Evolutionary conservation across 2,888 invertebrate species (phyloP).

Genomic region (Spialia ferax): DNA sequence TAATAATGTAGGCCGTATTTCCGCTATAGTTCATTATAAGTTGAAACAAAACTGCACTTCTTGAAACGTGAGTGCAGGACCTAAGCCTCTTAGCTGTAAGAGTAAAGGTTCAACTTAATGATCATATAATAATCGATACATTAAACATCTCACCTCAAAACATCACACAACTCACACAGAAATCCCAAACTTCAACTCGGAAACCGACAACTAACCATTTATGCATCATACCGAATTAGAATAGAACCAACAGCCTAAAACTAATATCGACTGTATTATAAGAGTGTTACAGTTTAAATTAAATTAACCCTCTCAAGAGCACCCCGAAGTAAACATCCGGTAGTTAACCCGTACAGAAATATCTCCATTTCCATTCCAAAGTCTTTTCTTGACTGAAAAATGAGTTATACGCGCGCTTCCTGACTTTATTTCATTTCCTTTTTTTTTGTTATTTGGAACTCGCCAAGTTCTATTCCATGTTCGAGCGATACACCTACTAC

Average conservation of each 20-base stretch:
- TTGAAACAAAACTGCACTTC: too few relatives aligned
- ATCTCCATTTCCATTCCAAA: constrained; percentile 57
- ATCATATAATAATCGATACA: background rate
- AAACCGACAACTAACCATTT: constrained; percentile 35
- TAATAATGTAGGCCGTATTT: too few relatives aligned
- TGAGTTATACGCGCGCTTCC: constrained; percentile 49
- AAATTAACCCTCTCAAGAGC: constrained; percentile 20
- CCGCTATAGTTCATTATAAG: too few relatives aligned
- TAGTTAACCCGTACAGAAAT: constrained; percentile 51
- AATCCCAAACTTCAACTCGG: constrained; percentile 16
- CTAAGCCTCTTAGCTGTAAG: too few relatives aligned
- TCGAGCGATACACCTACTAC: background rate
- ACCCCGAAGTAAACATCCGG: constrained; percentile 66
- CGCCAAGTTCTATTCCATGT: constrained; percentile 6
- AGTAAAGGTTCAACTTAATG: too few relatives aligned
- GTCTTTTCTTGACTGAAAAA: constrained; percentile 65
- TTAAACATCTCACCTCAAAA: background rate
- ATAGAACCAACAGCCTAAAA: constrained; percentile 14
- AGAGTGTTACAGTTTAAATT: constrained; percentile 39
- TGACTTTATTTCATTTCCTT: constrained; percentile 15
- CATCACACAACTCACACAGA: constrained; percentile 14
- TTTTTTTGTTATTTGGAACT: constrained; percentile 14
- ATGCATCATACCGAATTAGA: constrained; percentile 44
- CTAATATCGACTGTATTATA: constrained; percentile 42
- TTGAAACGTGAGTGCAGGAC: too few relatives aligned